Conservation (phyloP, 2,113 vertebrate species). For the Dipodomys stephensi region DNA sequence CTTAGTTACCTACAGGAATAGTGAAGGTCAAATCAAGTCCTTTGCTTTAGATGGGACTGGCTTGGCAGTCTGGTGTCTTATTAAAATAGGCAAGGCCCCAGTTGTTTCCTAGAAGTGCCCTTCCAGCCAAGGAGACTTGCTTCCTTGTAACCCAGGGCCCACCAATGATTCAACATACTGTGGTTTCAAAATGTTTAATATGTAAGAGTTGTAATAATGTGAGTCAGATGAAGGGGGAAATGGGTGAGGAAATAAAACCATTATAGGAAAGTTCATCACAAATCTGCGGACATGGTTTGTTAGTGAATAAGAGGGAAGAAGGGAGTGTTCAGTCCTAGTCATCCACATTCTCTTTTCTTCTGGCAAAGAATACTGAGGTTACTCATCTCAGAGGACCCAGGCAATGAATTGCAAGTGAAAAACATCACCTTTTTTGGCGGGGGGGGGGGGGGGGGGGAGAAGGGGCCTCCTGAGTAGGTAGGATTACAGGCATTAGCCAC, state of each 20-base stretch:
- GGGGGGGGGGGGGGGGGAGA: too few species aligned
- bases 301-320: slow-evolving; percentile 26
- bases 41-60: background rate
- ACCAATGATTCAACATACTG: slow-evolving; percentile 75
- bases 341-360: slow-evolving; percentile 45
- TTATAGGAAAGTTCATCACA: slow-evolving; percentile 36
- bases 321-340: background rate
- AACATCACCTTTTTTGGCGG: background rate
- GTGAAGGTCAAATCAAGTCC: background rate
- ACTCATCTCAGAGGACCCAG: background rate
- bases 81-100: slow-evolving; percentile 1
- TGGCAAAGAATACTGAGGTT: slow-evolving; percentile 23
- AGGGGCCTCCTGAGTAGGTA: too few species aligned
- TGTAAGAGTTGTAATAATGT: slow-evolving; percentile 56
- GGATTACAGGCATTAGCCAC: too few species aligned
- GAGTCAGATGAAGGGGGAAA: slow-evolving; percentile 71
- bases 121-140: slow-evolving; percentile 54
- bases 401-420: slow-evolving; percentile 59
- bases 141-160: slow-evolving; percentile 55
- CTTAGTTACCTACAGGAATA: slow-evolving; percentile 4
- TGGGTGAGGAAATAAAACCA: slow-evolving; percentile 63
- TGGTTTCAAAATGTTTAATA: slow-evolving; percentile 76
- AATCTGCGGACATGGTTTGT: slow-evolving; percentile 46
- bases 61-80: slow-evolving; percentile 31
- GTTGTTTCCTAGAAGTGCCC: slow-evolving; percentile 71